These are phyloP conservation scores for Phortica variegata DNA, from an alignment of 1,140 invertebrate species.

Conservation along the genomic window DNA sequence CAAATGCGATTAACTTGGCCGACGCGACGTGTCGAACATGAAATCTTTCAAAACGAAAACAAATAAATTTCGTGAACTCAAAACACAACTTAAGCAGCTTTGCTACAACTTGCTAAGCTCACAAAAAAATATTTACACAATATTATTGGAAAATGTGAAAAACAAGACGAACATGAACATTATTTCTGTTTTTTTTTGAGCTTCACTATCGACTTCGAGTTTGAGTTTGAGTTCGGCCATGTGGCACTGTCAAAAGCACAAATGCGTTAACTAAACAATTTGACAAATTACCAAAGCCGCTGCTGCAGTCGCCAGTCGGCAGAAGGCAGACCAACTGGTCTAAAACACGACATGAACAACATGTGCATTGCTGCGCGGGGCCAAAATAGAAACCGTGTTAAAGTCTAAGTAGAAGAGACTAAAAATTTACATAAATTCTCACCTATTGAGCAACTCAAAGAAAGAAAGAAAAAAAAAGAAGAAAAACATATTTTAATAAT, in stretches of 20 bases:
- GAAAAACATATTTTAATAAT: background rate
- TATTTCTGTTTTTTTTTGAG: no score
- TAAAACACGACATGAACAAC: no score
- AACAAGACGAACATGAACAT: background rate
- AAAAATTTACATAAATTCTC: conserved; percentile 53
- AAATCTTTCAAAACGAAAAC: background rate
- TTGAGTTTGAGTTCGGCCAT: no score
- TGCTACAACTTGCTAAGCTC: background rate
- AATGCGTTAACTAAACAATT: conserved; percentile 37
- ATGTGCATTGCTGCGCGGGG: no score
- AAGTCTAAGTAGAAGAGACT: conserved; percentile 3
- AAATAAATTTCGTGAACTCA: background rate
- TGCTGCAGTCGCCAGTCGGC: background rate
- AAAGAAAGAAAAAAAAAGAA: conserved; percentile 2
- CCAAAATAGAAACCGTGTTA: no score
- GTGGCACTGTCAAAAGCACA: conserved; percentile 46
- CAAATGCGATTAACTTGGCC: background rate
- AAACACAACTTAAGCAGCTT: no score
- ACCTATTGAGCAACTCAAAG: conserved; percentile 35
- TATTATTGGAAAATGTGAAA: conserved; percentile 16
- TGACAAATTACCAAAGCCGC: conserved; percentile 50
- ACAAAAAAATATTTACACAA: conserved; percentile 22
- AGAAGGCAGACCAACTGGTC: no score
- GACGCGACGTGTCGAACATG: background rate
- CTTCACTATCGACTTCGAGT: no score